Evolutionary conservation across 2,888 invertebrate genomes (phyloP), one percentile per base, ranked within the genome.

Genomic region (Petrolisthes cinctipes): DNA sequence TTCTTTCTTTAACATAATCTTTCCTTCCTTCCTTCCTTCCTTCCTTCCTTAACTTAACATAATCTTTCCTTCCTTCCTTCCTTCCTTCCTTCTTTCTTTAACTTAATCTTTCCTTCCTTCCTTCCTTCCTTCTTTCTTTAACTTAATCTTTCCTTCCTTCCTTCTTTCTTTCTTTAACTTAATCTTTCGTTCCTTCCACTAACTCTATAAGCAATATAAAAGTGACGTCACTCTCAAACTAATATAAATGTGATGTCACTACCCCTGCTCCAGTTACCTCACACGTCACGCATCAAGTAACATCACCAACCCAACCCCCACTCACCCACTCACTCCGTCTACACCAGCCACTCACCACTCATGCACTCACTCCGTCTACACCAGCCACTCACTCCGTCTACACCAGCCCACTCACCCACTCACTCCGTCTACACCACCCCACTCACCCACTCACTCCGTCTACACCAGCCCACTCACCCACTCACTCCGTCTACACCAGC

Each of bases 321-420:
- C 5, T 54, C 56, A n/a, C 80, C 54, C 78, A 37, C 78, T 17
- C 78, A 51, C 78, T 78, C 78, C 23, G 23, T 80, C 57, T 56
- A n/a, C 11, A n/a, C 57, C 80, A 17, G 37, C 53, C 51, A 37
- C 78, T 78, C 51, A 17, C 23, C 17, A n/a, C n/a, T n/a, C n/a
- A n/a, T n/a, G n/a, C n/a, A n/a, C n/a, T n/a, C 51, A 4, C 37
- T 37, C 37, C 2, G 37, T 37, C 51, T 78, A 11, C 56, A 53
- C 17, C 20, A 56, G 14, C 3, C 51, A n/a, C n/a, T n/a, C n/a
- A n/a, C n/a, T n/a, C n/a, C n/a, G n/a, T n/a, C n/a, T n/a, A n/a
- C n/a, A n/a, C n/a, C n/a, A n/a, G n/a, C n/a, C n/a, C n/a, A n/a
- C n/a, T n/a, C n/a, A n/a, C n/a, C n/a, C n/a, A n/a, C n/a, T n/a